Percentiles rank a stretch among this genome's conserved stretches.
phyloP scores from a whole-genome alignment of 1,140 invertebrate species.

The Mesaphorura yosii region DNA sequence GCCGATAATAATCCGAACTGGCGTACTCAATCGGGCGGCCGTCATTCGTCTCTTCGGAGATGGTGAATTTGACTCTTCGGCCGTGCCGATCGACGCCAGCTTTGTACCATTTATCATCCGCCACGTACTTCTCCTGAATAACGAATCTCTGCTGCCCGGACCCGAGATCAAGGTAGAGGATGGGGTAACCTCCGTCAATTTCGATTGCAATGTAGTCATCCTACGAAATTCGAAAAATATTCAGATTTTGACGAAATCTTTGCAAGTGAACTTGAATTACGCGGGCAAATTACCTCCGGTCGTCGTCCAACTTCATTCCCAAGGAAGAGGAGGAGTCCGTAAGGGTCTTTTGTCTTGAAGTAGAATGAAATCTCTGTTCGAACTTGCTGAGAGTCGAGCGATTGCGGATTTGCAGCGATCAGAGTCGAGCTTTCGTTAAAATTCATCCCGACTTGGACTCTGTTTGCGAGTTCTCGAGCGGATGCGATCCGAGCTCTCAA shows the following conservation, averaged over 20 bases:
- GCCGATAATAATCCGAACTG: slow-evolving; percentile 46
- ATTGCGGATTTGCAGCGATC: slow-evolving; percentile 71
- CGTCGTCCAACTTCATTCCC: slow-evolving; percentile 67
- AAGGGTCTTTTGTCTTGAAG: slow-evolving; percentile 64
- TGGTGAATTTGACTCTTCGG: slow-evolving; percentile 62
- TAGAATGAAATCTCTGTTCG: slow-evolving; percentile 75
- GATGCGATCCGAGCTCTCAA: slow-evolving; percentile 62
- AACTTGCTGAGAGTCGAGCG: slow-evolving; percentile 65
- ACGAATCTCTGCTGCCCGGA: slow-evolving; percentile 59
- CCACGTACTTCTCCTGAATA: slow-evolving; percentile 59
- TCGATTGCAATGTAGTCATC: slow-evolving; percentile 90
- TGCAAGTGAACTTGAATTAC: not conserved
- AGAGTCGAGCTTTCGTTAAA: slow-evolving; percentile 73
- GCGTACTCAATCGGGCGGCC: slow-evolving; percentile 44
- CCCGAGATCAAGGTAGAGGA: slow-evolving; percentile 76
- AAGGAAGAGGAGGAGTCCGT: slow-evolving; percentile 77
- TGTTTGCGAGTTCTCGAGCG: slow-evolving; percentile 51
- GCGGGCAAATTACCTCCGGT: slow-evolving; percentile 41
- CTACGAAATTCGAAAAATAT: slow-evolving; percentile 39
- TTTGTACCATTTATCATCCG: slow-evolving; percentile 83
- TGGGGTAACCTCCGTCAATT: slow-evolving; percentile 72
- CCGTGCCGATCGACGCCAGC: slow-evolving; percentile 75
- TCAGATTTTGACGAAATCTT: not conserved
- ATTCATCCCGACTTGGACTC: slow-evolving; percentile 64
- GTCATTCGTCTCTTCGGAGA: slow-evolving; percentile 60